Conservation (phyloP, 2,797 vertebrate species). For the Sebastes trivittatus region DNA sequence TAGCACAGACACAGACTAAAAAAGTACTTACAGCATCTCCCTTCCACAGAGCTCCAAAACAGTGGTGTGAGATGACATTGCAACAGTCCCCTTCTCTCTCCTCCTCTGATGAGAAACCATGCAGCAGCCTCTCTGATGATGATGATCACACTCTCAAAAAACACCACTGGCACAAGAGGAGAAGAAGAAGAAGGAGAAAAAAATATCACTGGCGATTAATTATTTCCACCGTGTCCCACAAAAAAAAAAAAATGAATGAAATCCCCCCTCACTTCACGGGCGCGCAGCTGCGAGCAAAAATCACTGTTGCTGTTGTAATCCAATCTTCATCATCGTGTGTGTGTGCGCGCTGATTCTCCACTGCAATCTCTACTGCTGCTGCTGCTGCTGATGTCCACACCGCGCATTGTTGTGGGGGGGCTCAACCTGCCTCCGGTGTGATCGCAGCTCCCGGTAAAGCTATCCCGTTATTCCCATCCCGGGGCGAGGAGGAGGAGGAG, state of each 20-base stretch:
- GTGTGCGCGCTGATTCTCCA: conserved; percentile 59
- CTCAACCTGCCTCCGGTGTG: conserved; percentile 57
- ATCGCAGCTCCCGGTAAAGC: conserved; percentile 53
- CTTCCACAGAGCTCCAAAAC: conserved; percentile 91
- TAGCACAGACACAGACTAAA: conserved; percentile 1
- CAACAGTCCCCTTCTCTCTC: conserved; percentile 81
- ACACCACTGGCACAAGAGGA: conserved; percentile 53
- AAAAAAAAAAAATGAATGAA: conserved; percentile 51
- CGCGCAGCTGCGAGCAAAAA: conserved; percentile 60
- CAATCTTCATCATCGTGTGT: conserved; percentile 71
- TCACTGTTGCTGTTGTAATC: conserved; percentile 79
- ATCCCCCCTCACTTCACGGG: conserved; percentile 78
- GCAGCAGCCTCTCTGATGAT: conserved; percentile 61
- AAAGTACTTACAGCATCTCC: conserved; percentile 93
- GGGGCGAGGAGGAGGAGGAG: conserved; percentile 38
- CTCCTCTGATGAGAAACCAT: conserved; percentile 72
- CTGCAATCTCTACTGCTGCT: conserved; percentile 63
- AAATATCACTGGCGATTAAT: conserved; percentile 64
- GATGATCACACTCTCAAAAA: conserved; percentile 45
- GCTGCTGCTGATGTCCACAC: conserved; percentile 51
- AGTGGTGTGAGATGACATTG: conserved; percentile 90
- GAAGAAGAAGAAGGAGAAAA: background rate
- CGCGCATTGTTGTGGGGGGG: conserved; percentile 65
- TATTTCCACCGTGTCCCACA: conserved; percentile 74
- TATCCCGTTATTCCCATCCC: conserved; percentile 70